phyloP scores from a whole-genome alignment of 2,113 vertebrate genomes.

The Chloroceryle aenea region DNA sequence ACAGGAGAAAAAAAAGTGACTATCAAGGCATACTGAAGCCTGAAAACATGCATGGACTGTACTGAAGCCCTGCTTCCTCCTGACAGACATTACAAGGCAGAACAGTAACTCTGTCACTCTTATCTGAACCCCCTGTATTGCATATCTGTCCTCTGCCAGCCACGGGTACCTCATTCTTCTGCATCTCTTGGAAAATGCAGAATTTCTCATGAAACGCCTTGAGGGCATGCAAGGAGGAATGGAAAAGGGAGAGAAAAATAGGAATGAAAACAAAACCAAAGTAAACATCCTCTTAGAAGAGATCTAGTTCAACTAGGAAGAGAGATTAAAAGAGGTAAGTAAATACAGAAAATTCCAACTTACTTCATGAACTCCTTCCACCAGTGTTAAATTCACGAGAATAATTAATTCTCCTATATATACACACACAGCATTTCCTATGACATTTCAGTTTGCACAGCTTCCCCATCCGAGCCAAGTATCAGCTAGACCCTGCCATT shows the following conservation, averaged over 20 bases:
- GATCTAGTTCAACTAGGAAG: not conserved
- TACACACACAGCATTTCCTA: not conserved
- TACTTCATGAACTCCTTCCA: not conserved
- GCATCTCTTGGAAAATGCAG: constrained; percentile 81
- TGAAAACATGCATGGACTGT: not conserved
- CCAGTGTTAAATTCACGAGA: not conserved
- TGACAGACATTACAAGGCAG: not conserved
- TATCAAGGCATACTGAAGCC: not conserved
- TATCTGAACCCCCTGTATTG: constrained; percentile 55
- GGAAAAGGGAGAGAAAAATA: constrained; percentile 45
- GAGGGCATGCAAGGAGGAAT: constrained; percentile 49
- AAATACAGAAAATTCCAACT: not conserved
- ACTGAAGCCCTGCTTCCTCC: not conserved
- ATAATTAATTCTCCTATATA: not conserved
- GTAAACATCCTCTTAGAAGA: constrained; percentile 17
- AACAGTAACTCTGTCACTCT: constrained; percentile 19
- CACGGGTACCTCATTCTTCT: constrained; percentile 79
- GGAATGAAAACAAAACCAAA: constrained; percentile 48
- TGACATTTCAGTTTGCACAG: not conserved
- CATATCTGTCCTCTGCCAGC: not conserved
- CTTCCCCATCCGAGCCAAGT: not conserved
- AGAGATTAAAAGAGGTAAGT: constrained; percentile 13
- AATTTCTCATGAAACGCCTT: constrained; percentile 81
- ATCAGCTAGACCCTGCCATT: not conserved
- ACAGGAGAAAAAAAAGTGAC: not conserved